Evolutionary conservation across 2,888 invertebrate species (phyloP), one percentile per base, ranked within the genome.

Genomic region (Limnephilus rhombicus): DNA sequence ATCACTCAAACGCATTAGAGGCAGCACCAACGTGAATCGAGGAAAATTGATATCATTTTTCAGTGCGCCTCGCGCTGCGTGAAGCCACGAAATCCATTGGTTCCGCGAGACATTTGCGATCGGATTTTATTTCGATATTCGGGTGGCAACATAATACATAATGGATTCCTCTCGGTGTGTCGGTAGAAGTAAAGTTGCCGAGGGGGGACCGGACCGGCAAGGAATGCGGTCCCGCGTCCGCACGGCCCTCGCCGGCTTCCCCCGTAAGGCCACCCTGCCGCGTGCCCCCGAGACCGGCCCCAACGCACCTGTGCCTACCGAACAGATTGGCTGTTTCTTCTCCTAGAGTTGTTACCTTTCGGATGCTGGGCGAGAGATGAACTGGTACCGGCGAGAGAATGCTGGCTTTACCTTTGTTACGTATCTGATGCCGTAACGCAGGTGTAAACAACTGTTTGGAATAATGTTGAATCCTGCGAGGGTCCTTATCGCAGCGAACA

Each of bases 351-450:
- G 80, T n/a, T 31, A 34, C 91, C 41, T 87, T 88, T 45, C 88
- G 85, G 31, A 13, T 24, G n/a, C 53, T 68, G 89, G 53, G 49
- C 37, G 29, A 24, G 41, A 92, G 91, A 92, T 92, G 92, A 85
- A 92, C 93, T 91, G 91, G 93, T 89, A 91, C 92, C 81, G 82
- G 41, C 89, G 85, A 85, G 91, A 91, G 92, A 93, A 93, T 93
- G 93, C 88, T 92, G 92, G 93, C 92, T 92, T 87, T 92, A 92
- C 93, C 91, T 93, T 93, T 93, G 93, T 93, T 93, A 92, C 91
- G 87, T 92, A 87, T 92, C 85, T 93, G 41, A 85, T 53, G 85
- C 92, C 81, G 49, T 91, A 90, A 92, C 91, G 37, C 82, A 90
- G 92, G 89, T 34, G 37, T 86, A 87, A n/a, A 37, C 45, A 87